Conservation (phyloP, 2,113 vertebrate genomes). For the Carlito syrichta region DNA sequence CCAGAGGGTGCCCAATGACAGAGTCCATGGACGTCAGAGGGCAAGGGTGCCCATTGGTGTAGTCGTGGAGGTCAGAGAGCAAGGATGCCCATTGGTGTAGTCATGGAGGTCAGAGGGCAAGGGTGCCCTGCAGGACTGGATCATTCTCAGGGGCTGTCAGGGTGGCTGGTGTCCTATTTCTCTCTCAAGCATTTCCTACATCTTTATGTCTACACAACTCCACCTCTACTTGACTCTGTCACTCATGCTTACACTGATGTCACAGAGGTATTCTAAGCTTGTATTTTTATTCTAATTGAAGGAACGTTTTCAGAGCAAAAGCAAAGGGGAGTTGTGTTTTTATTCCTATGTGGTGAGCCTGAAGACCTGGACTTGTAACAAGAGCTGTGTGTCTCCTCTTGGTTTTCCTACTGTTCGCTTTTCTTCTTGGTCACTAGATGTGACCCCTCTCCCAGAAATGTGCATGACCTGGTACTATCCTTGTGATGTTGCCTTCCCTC, state of each 20-base stretch:
- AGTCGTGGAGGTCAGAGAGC: too few relatives aligned
- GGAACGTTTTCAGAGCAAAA: neutral
- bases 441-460: neutral
- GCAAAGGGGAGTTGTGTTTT: neutral
- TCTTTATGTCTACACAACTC: neutral
- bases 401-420: neutral
- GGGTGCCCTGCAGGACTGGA: too few relatives aligned
- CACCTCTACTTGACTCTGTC: neutral
- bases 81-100: neutral
- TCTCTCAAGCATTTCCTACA: neutral
- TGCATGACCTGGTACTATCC: neutral
- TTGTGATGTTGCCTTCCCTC: neutral
- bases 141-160: neutral
- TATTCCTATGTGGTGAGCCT: neutral
- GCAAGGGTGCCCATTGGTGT: too few relatives aligned
- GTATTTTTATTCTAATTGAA: constrained; percentile 1
- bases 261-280: neutral
- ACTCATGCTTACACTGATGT: neutral
- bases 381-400: neutral
- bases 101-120: neutral
- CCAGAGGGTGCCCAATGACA: neutral
- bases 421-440: neutral
- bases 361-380: neutral
- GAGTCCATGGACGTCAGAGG: neutral
- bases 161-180: neutral